Base-by-base conservation (phyloP, 2,113 vertebrate species). In the Potamarius usumacintae region DNA sequence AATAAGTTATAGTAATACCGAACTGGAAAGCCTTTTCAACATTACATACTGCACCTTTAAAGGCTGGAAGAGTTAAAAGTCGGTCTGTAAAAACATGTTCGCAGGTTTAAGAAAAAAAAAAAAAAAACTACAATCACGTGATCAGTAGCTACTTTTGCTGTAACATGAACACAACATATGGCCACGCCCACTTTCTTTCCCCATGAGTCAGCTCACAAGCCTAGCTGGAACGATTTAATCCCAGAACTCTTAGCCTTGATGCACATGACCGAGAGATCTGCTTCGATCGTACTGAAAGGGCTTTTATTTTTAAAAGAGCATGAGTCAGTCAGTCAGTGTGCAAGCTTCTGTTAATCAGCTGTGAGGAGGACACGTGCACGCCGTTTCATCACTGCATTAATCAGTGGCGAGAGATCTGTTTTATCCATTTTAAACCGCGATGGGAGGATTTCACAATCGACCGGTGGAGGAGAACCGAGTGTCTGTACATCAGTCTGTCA, bases 261-360 rank as follows among this genome's bases (percentile, higher is more conserved):
- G 6, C 67, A 34, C 67, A 34, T 15, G 42, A 42, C 42, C 42
- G 42, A 42, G 42, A 42, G 48, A 17, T 52, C 50, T 3, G 67
- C 63, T 27, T 4, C 0, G 12, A 82, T 15, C 2, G 18, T 83
- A 52, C 34, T 52, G 42, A 22, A 14, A 12, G 53, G 3, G 53
- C 42, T 42, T 42, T 42, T 12, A 17, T 52, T 77, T 55, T 34
- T 34, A 34, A 34, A 42, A 34, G 57, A 27, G 84, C 71, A 85
- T 57, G 25, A 62, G 55, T 77, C 84, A 76, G 71, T 57, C 15
- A 62, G 55, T 77, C 84, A 76, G 71, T 77, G 74, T 30, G 74
- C 74, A 65, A 62, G 71, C 15, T 53, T 30, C 58, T 27, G 84
- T 14, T 53, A 9, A 22, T 53, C 74, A 55, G 20, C 72, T 62